A percentile compares a stretch with the other conserved stretches of the same genome.
phyloP scores from a whole-genome alignment of 2,888 invertebrate genomes.

The Cheilosia vernalis region DNA sequence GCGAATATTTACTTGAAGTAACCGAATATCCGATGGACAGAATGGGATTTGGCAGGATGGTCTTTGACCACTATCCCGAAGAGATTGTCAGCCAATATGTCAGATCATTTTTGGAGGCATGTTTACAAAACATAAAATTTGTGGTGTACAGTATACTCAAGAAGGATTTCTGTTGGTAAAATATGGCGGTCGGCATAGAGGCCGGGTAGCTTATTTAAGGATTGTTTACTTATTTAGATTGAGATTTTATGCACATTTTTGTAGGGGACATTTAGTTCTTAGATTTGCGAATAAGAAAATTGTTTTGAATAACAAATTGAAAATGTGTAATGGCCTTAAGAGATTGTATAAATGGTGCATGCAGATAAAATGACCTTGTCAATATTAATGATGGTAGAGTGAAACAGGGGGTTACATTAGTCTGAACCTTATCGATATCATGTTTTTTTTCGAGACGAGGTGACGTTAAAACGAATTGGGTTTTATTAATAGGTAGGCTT shows the following conservation, averaged over 20 bases:
- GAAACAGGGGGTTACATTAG: too few species aligned
- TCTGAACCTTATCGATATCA: too few species aligned
- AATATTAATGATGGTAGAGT: too few species aligned
- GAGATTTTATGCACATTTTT: constrained; percentile 19
- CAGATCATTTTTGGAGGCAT: constrained; percentile 24
- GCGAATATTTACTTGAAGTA: constrained; percentile 46
- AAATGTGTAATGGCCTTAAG: neutral
- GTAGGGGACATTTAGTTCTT: constrained; percentile 5
- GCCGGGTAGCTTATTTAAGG: constrained; percentile 3
- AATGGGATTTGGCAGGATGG: neutral
- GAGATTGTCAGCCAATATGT: constrained; percentile 46
- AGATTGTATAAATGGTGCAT: neutral
- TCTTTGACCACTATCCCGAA: constrained; percentile 36
- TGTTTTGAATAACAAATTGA: constrained; percentile 33
- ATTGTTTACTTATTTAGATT: constrained; percentile 23
- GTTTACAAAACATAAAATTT: constrained; percentile 28
- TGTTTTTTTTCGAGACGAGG: too few species aligned
- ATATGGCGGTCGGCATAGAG: neutral
- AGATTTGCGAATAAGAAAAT: constrained; percentile 2
- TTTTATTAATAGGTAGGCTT: too few species aligned
- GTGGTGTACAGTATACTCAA: neutral
- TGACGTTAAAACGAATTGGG: too few species aligned
- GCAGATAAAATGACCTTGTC: neutral
- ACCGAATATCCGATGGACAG: constrained; percentile 48
- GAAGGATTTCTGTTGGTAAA: neutral